Base-by-base conservation (phyloP, 1,140 invertebrate genomes). In the Drosophila seguyi region DNA sequence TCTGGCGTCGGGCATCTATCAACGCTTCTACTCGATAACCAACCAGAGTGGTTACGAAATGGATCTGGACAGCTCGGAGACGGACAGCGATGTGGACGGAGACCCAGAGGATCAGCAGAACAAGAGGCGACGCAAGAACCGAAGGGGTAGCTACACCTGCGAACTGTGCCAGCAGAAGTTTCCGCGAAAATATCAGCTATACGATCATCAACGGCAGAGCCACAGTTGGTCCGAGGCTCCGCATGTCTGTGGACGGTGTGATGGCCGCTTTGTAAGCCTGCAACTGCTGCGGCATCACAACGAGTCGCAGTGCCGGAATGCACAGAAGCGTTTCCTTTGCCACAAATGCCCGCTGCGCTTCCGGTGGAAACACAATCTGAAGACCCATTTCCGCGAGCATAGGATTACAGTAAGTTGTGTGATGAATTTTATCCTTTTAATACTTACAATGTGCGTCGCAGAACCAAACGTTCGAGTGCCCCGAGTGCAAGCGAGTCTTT, bases 401-500 rank as follows among this genome's bases (percentile, higher is more conserved):
- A 69, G 85, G n/a, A 90, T 81, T 10, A 81, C 63, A 2, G 85
- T 90, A 47, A 80, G 75, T 29, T 20, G 0, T 1, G 7, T 22
- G 4, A 2, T 16, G n/a, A 6, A 6, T 14, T 6, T 39, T 25
- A n/a, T 18, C 10, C 1, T 6, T 3, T 31, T n/a, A 13, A 45
- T n/a, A 18, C n/a, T 5, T n/a, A 41, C 1, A 1, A 10, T 25
- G 4, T 8, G 7, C 27, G 22, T 75, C 41, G 5, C 55, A 90
- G 85, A 85, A 90, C 44, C 81, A 90, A 57, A 85, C 81, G 72
- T 93, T 75, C 63, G 91, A 93, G 60, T 95, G 94, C 75, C 83
- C 92, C 18, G 92, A 91, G 6, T 94, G 94, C 66, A 92, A 92
- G 16, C 92, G 93, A 36, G 76, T 81, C 29, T 94, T 94, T 62